Evolutionary conservation across 2,113 vertebrate genomes (phyloP).

Genomic region (Turdus rufiventris): DNA sequence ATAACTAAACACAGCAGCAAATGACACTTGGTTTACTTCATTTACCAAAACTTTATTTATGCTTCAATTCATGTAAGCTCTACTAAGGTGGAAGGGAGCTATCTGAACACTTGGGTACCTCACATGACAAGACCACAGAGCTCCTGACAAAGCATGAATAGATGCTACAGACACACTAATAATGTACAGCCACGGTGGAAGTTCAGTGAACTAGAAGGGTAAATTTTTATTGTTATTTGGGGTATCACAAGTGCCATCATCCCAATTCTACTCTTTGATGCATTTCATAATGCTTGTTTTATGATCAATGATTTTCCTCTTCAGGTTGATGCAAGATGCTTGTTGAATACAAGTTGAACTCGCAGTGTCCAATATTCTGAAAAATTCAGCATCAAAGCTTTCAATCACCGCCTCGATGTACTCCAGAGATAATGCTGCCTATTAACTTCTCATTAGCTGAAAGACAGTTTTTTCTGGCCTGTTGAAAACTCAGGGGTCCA

Average conservation of each 20-base stretch:
- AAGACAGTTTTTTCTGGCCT: background rate
- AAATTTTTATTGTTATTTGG: background rate
- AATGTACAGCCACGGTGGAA: rapidly evolving
- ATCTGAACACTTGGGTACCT: background rate
- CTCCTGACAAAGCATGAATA: rapidly evolving
- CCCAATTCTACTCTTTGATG: background rate
- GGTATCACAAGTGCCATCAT: background rate
- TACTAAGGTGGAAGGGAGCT: background rate
- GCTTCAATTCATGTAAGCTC: background rate
- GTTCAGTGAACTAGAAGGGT: background rate
- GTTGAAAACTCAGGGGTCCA: background rate
- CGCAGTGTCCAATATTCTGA: background rate
- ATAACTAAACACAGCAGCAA: background rate
- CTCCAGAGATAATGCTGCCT: background rate
- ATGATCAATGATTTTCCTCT: background rate
- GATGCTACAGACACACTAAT: background rate
- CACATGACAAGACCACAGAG: rapidly evolving
- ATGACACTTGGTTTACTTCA: background rate
- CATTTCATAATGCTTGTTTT: background rate
- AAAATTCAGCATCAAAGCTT: background rate
- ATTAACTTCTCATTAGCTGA: background rate
- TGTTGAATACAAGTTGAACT: background rate
- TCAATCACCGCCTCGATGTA: background rate
- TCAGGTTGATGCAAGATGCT: background rate
- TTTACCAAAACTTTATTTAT: background rate